Percentiles rank a stretch among this genome's conserved stretches.
Evolutionary conservation across 2,797 vertebrate genomes (phyloP).

Genomic region (Phrynocephalus guinanensis): DNA sequence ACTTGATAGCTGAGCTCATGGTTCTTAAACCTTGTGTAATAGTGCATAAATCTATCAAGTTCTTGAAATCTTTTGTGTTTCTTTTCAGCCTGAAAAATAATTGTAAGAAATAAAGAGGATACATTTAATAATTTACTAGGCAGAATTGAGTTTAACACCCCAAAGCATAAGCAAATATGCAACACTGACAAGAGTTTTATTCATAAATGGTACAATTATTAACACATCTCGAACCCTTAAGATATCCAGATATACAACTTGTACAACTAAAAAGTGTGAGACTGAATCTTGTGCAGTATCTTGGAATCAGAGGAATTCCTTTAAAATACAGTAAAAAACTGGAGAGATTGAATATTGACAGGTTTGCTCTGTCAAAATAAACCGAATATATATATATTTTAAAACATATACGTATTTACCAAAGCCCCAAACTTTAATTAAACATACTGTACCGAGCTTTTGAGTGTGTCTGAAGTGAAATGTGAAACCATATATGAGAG

Average conservation of each 20-base stretch:
- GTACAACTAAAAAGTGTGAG: conserved; percentile 12
- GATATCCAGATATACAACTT: conserved; percentile 18
- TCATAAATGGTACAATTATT: background rate
- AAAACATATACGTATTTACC: too few species aligned
- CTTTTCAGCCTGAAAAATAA: conserved; percentile 91
- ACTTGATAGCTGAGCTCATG: conserved; percentile 99
- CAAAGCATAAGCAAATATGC: conserved; percentile 14
- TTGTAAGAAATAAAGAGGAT: conserved; percentile 37
- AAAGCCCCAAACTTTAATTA: too few species aligned
- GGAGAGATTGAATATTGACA: background rate
- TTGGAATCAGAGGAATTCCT: conserved; percentile 23
- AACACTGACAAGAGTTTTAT: conserved; percentile 13
- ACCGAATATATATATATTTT: too few species aligned
- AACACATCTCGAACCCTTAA: conserved; percentile 9
- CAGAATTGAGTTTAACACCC: conserved; percentile 17
- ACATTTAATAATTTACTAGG: conserved; percentile 26
- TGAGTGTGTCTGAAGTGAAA: background rate
- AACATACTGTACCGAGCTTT: background rate
- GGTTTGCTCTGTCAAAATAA: too few species aligned
- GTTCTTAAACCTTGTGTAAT: conserved; percentile 98
- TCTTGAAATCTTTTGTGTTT: conserved; percentile 99
- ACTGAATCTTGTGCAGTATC: background rate
- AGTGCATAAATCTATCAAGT: conserved; percentile 99
- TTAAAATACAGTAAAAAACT: too few species aligned
- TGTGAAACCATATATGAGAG: background rate